Evolutionary conservation across 2,113 vertebrate species (phyloP), one percentile per base, ranked within the genome.

Genomic region (Gallinago jamesoni): DNA sequence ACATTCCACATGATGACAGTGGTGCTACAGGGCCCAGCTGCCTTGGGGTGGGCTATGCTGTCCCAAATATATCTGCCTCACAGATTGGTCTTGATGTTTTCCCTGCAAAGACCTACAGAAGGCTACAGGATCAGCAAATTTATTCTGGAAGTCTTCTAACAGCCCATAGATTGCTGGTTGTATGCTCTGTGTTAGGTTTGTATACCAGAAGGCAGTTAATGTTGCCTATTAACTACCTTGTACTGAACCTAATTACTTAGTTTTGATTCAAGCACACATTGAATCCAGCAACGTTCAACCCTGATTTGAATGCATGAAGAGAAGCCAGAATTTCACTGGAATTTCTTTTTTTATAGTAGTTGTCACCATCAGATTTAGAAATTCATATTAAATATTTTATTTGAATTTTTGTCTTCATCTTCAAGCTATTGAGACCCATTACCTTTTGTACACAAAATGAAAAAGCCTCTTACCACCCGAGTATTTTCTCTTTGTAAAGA

Each of bases 301-400:
- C 63, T 90, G 50, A 80, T 88, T 80, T 73, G 35, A 94, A 89
- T 90, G 57, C 39, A 35, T n/a, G 56, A 88, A 73, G 22, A 79
- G n/a, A 82, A 90, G 31, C 20, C 59, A 92, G 55, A 88, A 84
- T 77, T 90, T 86, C 28, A 50, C 23, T 70, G 37, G 2, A 4
- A 6, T 57, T 85, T 39, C 14, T 14, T 21, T 89, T 87, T 82
- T 52, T 50, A 28, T 67, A 33, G 13, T 41, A 53, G 37, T 64
- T 76, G 89, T 89, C 62, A 76, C 48, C 24, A 37, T 41, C 24
- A 73, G 13, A 82, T 84, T 87, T 96, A 80, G 41, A 85, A 79
- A n/a, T 85, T 94, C 91, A 45, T 85, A 55, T 83, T 79, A 95
- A 93, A 91, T 93, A 93, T 79, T 87, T 91, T 50, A 72, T 75